Evolutionary conservation across 1,140 invertebrate species (phyloP).

Genomic region (Myzus persicae): DNA sequence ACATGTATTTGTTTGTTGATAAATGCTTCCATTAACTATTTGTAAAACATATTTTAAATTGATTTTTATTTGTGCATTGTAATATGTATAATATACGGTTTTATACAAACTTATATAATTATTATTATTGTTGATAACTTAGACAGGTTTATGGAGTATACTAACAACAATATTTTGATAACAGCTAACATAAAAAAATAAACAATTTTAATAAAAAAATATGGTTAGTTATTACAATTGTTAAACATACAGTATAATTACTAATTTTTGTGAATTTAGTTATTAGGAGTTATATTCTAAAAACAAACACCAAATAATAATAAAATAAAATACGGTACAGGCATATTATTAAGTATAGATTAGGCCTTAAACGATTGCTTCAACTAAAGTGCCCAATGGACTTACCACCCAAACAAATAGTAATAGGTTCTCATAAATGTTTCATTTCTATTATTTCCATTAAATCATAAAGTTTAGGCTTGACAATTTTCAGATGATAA

Average conservation of each 20-base stretch:
- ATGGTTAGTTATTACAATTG: not conserved
- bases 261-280: not conserved
- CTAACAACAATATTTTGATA: not conserved
- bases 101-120: not conserved
- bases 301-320: not conserved
- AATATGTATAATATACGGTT: not conserved
- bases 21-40: not conserved
- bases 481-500: too few species aligned
- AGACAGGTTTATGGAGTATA: not conserved
- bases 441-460: not conserved
- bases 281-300: not conserved
- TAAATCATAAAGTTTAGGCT: too few species aligned
- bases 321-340: not conserved
- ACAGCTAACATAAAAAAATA: not conserved
- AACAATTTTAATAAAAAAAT: not conserved
- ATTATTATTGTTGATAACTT: not conserved
- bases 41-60: not conserved
- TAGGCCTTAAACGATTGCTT: not conserved
- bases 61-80: not conserved
- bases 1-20: not conserved
- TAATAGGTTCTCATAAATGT: not conserved
- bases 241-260: not conserved
- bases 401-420: not conserved
- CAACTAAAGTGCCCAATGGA: not conserved
- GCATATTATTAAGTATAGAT: too few species aligned